Conservation (phyloP, 2,797 vertebrate species). For the Todus mexicanus region DNA sequence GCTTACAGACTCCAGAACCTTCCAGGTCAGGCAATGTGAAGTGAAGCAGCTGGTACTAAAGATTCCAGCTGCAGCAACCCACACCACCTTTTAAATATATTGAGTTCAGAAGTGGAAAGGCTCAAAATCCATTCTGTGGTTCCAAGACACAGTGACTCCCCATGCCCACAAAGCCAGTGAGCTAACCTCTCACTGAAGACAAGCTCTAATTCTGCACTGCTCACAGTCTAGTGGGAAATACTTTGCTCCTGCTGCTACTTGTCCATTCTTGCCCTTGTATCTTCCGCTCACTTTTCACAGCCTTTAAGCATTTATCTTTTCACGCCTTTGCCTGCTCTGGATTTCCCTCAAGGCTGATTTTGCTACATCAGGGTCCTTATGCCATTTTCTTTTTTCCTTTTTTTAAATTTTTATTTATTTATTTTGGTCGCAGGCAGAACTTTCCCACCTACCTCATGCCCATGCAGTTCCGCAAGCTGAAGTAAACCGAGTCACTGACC, state of each 20-base stretch:
- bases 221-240: constrained; percentile 45
- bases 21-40: not conserved
- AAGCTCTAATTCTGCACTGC: not conserved
- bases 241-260: constrained; percentile 38
- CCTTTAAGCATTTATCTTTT: constrained; percentile 57
- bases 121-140: not conserved
- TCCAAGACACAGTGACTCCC: not conserved
- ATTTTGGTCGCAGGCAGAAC: not conserved
- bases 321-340: constrained; percentile 52
- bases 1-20: not conserved
- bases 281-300: constrained; percentile 55
- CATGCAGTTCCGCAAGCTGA: not conserved
- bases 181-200: not conserved
- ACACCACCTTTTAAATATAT: not conserved
- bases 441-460: not conserved
- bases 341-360: constrained; percentile 60
- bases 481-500: not conserved
- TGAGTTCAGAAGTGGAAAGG: not conserved
- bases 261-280: constrained; percentile 50
- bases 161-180: not conserved
- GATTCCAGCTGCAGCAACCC: not conserved
- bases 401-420: too few relatives aligned
- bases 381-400: not conserved
- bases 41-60: not conserved
- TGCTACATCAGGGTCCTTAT: not conserved